These are phyloP conservation scores for Diplosoma virens DNA, from an alignment of 23 tunicate species.

Conservation along the genomic window DNA sequence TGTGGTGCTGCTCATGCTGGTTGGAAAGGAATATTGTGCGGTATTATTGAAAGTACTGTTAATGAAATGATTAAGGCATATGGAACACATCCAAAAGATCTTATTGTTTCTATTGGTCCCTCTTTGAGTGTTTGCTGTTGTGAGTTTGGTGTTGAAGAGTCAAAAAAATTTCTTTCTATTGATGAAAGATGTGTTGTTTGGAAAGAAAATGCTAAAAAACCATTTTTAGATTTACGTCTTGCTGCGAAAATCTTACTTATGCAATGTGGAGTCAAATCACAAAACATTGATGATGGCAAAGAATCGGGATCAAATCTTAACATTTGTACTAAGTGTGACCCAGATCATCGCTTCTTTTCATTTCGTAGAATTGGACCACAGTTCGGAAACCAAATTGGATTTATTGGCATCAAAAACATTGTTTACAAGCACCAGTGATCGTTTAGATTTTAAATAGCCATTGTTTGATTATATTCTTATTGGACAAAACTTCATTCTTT, in stretches of 20 bases:
- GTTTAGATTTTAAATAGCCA: too few species aligned
- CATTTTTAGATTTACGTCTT: conserved; percentile 59
- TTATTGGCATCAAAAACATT: conserved; percentile 52
- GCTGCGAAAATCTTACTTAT: conserved; percentile 47
- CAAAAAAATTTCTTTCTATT: conserved; percentile 48
- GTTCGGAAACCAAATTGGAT: conserved; percentile 86
- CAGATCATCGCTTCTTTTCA: conserved; percentile 55
- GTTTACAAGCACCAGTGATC: too few species aligned
- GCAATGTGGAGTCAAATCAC: conserved; percentile 31
- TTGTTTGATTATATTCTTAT: too few species aligned
- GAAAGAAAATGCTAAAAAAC: conserved; percentile 48
- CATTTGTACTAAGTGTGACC: conserved; percentile 88
- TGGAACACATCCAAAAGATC: conserved; percentile 59
- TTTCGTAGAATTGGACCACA: conserved; percentile 68
- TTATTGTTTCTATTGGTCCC: conserved; percentile 66
- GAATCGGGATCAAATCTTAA: not conserved
- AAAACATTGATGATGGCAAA: conserved; percentile 69
- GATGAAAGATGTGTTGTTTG: conserved; percentile 59
- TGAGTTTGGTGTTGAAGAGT: conserved; percentile 71
- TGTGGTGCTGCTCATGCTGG: conserved; percentile 96
- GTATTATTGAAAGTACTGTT: conserved; percentile 46
- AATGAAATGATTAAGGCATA: conserved; percentile 47
- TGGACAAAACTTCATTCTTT: too few species aligned
- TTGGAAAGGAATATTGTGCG: conserved; percentile 80
- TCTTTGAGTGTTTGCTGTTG: conserved; percentile 84